These are phyloP conservation scores for Acanthornis magna DNA, from an alignment of 2,797 vertebrate species.

Conservation along the genomic window DNA sequence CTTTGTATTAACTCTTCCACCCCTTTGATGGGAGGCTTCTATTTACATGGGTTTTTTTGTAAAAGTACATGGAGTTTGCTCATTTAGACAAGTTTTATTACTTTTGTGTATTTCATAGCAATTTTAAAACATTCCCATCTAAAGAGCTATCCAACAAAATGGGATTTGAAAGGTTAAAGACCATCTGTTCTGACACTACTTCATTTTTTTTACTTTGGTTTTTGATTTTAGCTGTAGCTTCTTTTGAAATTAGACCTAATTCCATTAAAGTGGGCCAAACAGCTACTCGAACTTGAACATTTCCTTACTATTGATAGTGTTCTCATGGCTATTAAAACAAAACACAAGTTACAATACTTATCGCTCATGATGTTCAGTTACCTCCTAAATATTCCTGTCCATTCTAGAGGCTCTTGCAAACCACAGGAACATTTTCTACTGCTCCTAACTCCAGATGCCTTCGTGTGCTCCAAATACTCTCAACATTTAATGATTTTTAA, in stretches of 20 bases:
- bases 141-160: background rate
- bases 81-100: background rate
- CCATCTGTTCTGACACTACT: background rate
- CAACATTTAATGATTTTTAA: background rate
- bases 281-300: background rate
- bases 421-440: background rate
- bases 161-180: background rate
- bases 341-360: background rate
- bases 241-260: background rate
- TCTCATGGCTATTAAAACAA: background rate
- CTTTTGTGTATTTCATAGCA: background rate
- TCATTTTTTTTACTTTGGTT: too few relatives aligned
- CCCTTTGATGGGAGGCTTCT: background rate
- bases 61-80: background rate
- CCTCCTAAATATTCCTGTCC: background rate
- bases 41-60: background rate
- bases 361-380: background rate
- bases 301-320: background rate
- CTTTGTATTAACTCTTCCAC: background rate
- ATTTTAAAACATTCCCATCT: background rate
- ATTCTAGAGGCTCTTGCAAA: background rate
- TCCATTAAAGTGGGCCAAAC: background rate
- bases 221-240: background rate
- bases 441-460: background rate
- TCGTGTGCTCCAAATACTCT: rapidly evolving